Base-by-base conservation (phyloP, 2,113 vertebrate species). In the Boulengeromyrus knoepffleri region DNA sequence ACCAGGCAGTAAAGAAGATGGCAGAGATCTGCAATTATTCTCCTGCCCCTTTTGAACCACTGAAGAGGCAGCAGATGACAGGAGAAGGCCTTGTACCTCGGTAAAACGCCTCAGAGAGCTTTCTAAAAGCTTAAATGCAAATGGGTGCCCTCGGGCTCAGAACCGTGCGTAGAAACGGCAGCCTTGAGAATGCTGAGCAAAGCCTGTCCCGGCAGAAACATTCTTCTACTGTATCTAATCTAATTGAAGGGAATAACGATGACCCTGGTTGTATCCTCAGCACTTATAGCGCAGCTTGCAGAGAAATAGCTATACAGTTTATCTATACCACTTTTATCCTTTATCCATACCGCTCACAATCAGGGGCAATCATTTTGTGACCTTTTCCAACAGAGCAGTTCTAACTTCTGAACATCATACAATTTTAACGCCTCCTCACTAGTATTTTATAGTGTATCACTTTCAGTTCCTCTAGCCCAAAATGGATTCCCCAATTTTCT, bases 91-190 rank as follows among this genome's bases (percentile, higher is more conserved):
- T 86, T 87, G 49, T 36, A 39, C 50, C 27, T 10, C 17, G 31
- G 15, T 87, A 56, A 87, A 31, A 87, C 2, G 50, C 50, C 31
- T 39, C 85, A 53, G 49, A 31, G 49, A 53, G n/a, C 50, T 36
- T 53, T 87, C 50, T 87, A 36, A 56, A 87, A 87, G n/a, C 85
- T 87, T 47, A 49, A 50, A 86, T 86, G 84, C 85, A 87, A 87
- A 87, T 87, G 85, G 85, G 31, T 19, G 31, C 49, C 85, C 31
- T 31, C n/a, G 0, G 84, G 84, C 84, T 50, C 45, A 12, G 45
- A 12, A 5, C 84, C 47, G 27, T 31, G 50, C 13, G 19, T 19
- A 8, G 47, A 39, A 31, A 87, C 49, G 80, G 4, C 85, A 53
- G 47, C 47, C 31, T 56, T 50, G 27, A 87, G 85, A 53, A 53